Percentiles rank a stretch among this genome's conserved stretches.
phyloP scores from a whole-genome alignment of 2,797 vertebrate genomes.

The Pempheris klunzingeri region DNA sequence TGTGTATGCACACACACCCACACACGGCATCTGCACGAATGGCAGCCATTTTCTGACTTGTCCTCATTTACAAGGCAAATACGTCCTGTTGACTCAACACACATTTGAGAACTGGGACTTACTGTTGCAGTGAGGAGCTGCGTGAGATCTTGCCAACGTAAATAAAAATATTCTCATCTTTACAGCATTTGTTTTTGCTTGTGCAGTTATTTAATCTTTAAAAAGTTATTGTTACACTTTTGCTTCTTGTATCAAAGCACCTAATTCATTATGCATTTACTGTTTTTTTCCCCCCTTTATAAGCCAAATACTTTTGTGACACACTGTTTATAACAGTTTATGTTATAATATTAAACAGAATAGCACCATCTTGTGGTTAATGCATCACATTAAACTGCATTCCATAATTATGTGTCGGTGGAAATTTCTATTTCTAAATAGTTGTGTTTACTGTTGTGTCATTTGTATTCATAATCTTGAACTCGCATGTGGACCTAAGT shows the following conservation, averaged over 20 bases:
- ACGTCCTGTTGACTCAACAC: constrained; percentile 4
- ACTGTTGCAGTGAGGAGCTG: constrained; percentile 1
- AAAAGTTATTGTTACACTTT: background rate
- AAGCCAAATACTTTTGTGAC: background rate
- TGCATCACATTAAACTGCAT: background rate
- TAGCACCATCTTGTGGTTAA: constrained; percentile 22
- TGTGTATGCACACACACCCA: constrained; percentile 29
- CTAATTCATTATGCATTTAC: background rate
- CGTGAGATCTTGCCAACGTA: background rate
- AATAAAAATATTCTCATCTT: background rate
- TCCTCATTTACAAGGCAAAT: constrained; percentile 42
- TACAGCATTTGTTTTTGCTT: background rate
- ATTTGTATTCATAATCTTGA: constrained; percentile 4
- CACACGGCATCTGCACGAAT: constrained; percentile 30
- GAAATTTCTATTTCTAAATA: too few relatives aligned
- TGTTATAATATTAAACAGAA: background rate
- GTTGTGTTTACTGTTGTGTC: background rate
- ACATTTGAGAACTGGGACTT: constrained; percentile 8
- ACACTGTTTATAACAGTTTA: background rate
- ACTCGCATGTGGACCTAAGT: background rate
- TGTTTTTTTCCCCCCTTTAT: background rate
- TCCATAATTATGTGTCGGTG: background rate
- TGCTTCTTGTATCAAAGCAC: background rate
- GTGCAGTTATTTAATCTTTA: background rate
- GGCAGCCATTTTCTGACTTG: constrained; percentile 16